Base-by-base conservation (phyloP, 2,113 vertebrate species). In the Oriolus oriolus region DNA sequence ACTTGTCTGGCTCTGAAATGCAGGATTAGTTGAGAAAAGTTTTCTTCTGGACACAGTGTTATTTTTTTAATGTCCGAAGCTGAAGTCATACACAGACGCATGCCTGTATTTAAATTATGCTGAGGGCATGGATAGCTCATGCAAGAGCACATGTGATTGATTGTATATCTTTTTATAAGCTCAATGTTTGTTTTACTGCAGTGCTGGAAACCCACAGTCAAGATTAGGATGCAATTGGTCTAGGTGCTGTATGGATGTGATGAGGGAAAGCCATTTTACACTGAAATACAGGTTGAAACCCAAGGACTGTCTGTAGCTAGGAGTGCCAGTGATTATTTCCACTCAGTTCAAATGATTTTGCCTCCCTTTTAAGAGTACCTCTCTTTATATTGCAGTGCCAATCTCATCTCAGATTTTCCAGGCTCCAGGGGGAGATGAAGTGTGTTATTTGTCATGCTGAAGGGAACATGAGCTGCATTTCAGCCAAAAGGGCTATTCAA, bases 331-430 rank as follows among this genome's bases (percentile, higher is more conserved):
- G 66, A 69, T 85, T 78, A 71, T 87, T 94, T 92, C 52, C 35
- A 66, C 49, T 57, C 27, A 37, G 35, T 31, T 64, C 74, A 75
- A 92, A 64, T n/a, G 5, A n/a, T 39, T 93, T 83, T 73, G 37
- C 15, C 30, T 66, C 16, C 45, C 17, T 91, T 93, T 81, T 5
- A 6, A 87, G 73, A 53, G 22, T 65, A 19, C 69, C 41, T 90
- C 10, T 93, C 71, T 90, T 75, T 53, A 83, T 77, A 81, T 42
- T 89, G 71, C 39, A 56, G 15, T 87, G 84, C 52, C 83, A 87
- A 52, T 71, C 86, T 97, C 73, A 89, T 87, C 80, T 66, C 89
- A 84, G 84, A 47, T 78, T 84, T 95, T 95, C 50, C 80, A 90
- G 57, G 52, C 60, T 95, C 56, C 69, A 59, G 47, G 37, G 45